Conservation (phyloP, 2,797 vertebrate genomes). For the Meriones psammophilus region DNA sequence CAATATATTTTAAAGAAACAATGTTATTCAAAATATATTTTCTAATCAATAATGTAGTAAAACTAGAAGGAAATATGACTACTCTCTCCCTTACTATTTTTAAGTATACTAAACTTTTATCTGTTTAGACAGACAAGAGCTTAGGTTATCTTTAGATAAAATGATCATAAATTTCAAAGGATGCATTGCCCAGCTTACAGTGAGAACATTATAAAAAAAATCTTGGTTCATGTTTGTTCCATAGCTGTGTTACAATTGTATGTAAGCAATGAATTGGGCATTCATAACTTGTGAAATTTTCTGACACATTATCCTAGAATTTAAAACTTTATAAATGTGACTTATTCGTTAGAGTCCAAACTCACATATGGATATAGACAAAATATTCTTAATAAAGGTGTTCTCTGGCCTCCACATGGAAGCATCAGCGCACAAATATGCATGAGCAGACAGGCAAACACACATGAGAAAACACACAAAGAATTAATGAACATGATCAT, state of each 20-base stretch:
- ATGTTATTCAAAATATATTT: not conserved
- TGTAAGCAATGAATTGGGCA: not conserved
- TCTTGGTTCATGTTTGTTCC: not conserved
- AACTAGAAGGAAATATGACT: not conserved
- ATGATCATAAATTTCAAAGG: not conserved
- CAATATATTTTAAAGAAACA: not conserved
- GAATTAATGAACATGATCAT: too few species aligned
- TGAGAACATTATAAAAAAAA: not conserved
- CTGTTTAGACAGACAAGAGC: not conserved
- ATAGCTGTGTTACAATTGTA: not conserved
- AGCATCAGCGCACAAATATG: too few species aligned
- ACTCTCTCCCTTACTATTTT: not conserved
- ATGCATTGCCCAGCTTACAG: not conserved
- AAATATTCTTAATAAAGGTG: conserved; percentile 19
- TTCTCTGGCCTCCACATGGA: too few species aligned
- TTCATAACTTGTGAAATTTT: not conserved
- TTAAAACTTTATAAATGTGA: not conserved
- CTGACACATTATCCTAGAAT: not conserved
- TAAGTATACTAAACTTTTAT: not conserved
- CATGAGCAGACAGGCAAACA: too few species aligned
- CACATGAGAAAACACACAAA: too few species aligned
- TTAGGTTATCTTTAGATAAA: not conserved
- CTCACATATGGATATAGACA: not conserved
- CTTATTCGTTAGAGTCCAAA: not conserved
- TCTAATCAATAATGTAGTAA: not conserved